Evolutionary conservation across 1,140 invertebrate genomes (phyloP).

Genomic region (Brachionus rotundiformis): DNA sequence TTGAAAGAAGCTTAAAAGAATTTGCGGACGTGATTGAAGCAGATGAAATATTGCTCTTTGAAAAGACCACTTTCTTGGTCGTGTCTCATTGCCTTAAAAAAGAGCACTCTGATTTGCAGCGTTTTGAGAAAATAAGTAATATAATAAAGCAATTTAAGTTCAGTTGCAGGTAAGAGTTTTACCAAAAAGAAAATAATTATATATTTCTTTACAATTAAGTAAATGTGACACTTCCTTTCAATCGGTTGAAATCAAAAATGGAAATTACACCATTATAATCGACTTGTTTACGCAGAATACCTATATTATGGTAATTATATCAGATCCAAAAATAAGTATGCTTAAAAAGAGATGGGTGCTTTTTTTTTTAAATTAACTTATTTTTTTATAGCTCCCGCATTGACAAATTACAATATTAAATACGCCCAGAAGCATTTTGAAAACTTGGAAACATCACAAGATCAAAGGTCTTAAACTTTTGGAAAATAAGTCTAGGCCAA

Average conservation of each 20-base stretch:
- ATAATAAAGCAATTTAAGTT: conserved; percentile 99
- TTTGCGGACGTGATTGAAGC: conserved; percentile 87
- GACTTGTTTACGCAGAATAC: conserved; percentile 98
- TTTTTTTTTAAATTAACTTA: not conserved
- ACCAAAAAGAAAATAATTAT: not conserved
- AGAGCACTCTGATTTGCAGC: conserved; percentile 86
- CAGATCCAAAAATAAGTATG: conserved; percentile 84
- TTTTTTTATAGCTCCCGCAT: conserved; percentile 35
- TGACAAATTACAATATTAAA: conserved; percentile 52
- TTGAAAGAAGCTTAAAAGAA: conserved; percentile 88
- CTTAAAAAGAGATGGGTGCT: not conserved
- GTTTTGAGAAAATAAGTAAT: conserved; percentile 99
- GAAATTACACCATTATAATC: conserved; percentile 94
- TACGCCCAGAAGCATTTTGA: conserved; percentile 52
- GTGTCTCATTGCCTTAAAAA: conserved; percentile 91
- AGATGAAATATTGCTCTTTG: conserved; percentile 95
- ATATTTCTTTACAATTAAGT: conserved; percentile 59
- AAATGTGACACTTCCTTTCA: conserved; percentile 97
- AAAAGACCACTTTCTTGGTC: conserved; percentile 95
- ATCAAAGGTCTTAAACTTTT: not conserved
- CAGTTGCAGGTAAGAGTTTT: conserved; percentile 72
- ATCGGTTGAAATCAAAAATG: conserved; percentile 91
- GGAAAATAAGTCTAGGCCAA: not conserved
- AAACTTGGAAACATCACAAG: conserved; percentile 39
- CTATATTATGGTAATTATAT: conserved; percentile 98